phyloP scores from a whole-genome alignment of 2,797 vertebrate genomes.

The Podarcis lilfordi region DNA sequence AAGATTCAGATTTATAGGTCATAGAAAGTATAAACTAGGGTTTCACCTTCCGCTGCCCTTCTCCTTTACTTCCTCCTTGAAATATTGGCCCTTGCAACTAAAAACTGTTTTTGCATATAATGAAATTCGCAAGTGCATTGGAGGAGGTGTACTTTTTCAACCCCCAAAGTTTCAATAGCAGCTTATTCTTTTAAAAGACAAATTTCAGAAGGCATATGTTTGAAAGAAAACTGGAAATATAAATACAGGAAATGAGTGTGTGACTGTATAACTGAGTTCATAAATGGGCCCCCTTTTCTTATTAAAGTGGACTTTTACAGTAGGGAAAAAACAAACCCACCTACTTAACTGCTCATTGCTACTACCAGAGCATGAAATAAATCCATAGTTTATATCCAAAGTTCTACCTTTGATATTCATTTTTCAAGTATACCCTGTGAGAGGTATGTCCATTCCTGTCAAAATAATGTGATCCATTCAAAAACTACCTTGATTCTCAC shows the following conservation, averaged over 20 bases:
- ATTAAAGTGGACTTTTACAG: conserved; percentile 73
- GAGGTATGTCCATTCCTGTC: conserved; percentile 31
- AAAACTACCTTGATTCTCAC: conserved; percentile 52
- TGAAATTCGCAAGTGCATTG: conserved; percentile 73
- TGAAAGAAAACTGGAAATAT: conserved; percentile 74
- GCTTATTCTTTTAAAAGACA: conserved; percentile 71
- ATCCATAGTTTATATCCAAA: conserved; percentile 66
- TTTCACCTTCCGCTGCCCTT: conserved; percentile 71
- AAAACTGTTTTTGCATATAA: conserved; percentile 72
- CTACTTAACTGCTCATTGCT: conserved; percentile 71
- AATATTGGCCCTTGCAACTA: conserved; percentile 66
- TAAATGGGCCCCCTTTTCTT: conserved; percentile 70
- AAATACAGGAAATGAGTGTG: conserved; percentile 77
- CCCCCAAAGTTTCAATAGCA: conserved; percentile 71
- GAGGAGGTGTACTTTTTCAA: conserved; percentile 66
- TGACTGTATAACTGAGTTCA: conserved; percentile 71
- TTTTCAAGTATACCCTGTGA: conserved; percentile 8
- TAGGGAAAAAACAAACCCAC: conserved; percentile 66
- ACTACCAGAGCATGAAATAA: conserved; percentile 71
- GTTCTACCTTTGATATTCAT: conserved; percentile 62
- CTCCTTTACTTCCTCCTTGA: conserved; percentile 62
- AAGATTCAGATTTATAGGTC: conserved; percentile 65
- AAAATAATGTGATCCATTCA: conserved; percentile 39
- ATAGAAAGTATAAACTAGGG: conserved; percentile 67
- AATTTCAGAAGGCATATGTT: conserved; percentile 72